Percentiles rank a stretch among this genome's conserved stretches.
Evolutionary conservation across 2,888 invertebrate genomes (phyloP).

Genomic region (Plagodis dolabraria): DNA sequence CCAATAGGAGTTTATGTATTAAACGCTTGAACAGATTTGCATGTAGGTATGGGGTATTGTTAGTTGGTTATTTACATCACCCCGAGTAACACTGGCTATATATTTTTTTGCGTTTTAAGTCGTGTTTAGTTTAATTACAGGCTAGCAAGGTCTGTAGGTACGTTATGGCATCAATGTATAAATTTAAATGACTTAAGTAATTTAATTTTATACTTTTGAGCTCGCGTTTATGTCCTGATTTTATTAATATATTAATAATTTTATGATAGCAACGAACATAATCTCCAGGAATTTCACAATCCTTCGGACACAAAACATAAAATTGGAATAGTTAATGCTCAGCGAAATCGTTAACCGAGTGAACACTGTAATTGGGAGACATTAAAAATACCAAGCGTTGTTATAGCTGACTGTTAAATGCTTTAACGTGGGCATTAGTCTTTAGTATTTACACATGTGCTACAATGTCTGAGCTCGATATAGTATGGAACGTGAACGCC

Average conservation of each 20-base stretch:
- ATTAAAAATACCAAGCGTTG: slow-evolving; percentile 77
- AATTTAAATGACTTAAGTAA: not conserved
- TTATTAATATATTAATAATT: slow-evolving; percentile 16
- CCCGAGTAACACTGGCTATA: not conserved
- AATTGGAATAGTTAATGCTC: slow-evolving; percentile 82
- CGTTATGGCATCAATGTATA: not conserved
- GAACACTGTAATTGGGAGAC: slow-evolving; percentile 82
- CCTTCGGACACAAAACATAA: slow-evolving; percentile 71
- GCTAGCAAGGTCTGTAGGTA: too few species aligned
- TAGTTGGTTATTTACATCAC: too few species aligned
- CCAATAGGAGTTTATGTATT: too few species aligned
- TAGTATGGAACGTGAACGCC: slow-evolving; percentile 34
- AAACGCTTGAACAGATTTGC: too few species aligned
- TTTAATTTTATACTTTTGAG: not conserved
- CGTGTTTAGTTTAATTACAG: too few species aligned
- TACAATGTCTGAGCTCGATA: slow-evolving; percentile 65
- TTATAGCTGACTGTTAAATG: slow-evolving; percentile 80
- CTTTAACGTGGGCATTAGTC: slow-evolving; percentile 78
- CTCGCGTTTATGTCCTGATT: slow-evolving; percentile 2
- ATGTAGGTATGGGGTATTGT: too few species aligned
- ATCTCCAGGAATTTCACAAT: slow-evolving; percentile 66
- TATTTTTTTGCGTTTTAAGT: not conserved
- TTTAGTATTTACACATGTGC: slow-evolving; percentile 70
- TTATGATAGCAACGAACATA: slow-evolving; percentile 24
- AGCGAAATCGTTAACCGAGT: slow-evolving; percentile 79